A percentile compares a stretch with the other conserved stretches of the same genome.
Evolutionary conservation across 1,140 invertebrate genomes (phyloP).

Genomic region (Eriocheir sinensis): DNA sequence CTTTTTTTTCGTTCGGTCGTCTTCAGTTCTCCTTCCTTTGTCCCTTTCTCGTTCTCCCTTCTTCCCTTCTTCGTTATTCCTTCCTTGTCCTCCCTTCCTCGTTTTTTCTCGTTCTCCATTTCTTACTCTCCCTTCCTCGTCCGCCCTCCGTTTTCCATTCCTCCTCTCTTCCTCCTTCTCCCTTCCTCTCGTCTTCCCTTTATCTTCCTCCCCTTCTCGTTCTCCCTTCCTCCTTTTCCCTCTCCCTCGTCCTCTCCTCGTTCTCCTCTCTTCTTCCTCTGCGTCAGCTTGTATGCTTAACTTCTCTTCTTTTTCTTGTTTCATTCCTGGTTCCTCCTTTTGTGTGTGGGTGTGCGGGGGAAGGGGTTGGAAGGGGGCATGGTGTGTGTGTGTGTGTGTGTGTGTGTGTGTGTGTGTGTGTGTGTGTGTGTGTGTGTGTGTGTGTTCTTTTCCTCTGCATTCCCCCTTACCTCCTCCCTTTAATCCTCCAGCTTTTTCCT

Average conservation of each 20-base stretch:
- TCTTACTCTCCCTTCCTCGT: background rate
- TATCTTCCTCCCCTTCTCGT: background rate
- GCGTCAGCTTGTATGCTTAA: background rate
- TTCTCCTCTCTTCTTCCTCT: background rate
- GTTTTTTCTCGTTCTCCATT: background rate
- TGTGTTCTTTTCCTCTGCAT: too few species aligned
- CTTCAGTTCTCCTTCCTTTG: background rate
- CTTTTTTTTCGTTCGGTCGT: background rate
- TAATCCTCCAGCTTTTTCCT: too few species aligned
- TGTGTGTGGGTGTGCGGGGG: too few species aligned
- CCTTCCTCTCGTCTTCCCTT: background rate
- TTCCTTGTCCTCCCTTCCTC: too few species aligned
- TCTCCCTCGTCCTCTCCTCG: background rate
- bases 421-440: too few species aligned
- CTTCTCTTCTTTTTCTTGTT: background rate
- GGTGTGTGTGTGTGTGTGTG: too few species aligned
- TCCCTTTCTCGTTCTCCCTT: too few species aligned
- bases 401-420: too few species aligned
- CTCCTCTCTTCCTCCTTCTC: background rate
- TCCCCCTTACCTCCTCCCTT: too few species aligned
- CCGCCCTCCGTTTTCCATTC: background rate
- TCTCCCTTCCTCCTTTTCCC: background rate
- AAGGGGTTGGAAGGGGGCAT: too few species aligned
- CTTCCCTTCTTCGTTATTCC: too few species aligned
- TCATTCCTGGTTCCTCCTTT: too few species aligned